Conservation (phyloP, 1,140 invertebrate genomes). For the Brachionus plicatilis region DNA sequence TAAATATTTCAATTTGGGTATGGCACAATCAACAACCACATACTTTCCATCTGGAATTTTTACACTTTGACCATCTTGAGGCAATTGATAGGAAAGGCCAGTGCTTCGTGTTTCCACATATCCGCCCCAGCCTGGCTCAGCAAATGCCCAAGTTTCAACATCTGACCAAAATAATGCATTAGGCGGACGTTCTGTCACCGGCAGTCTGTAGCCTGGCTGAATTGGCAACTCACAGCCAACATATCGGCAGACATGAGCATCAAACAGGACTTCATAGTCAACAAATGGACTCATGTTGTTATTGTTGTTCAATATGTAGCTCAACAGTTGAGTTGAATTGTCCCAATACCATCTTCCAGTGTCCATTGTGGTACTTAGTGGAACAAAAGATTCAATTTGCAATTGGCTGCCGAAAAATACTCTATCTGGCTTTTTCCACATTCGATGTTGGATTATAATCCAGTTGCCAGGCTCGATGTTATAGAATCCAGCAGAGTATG, state of each 20-base stretch:
- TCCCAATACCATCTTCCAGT: slow-evolving; percentile 18
- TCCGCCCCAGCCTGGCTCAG: slow-evolving; percentile 30
- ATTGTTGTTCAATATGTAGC: neutral
- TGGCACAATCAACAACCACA: neutral
- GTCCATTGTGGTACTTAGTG: neutral
- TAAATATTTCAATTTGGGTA: slow-evolving; percentile 33
- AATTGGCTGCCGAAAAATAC: neutral
- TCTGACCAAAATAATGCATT: slow-evolving; percentile 30
- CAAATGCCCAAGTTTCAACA: slow-evolving; percentile 24
- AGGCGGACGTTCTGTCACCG: neutral
- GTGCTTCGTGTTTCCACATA: neutral
- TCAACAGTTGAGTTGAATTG: neutral
- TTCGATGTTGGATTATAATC: slow-evolving; percentile 14
- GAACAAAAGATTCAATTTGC: neutral
- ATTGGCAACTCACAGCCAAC: slow-evolving; percentile 8
- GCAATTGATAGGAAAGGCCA: neutral
- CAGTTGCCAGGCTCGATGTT: neutral
- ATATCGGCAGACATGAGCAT: slow-evolving; percentile 11
- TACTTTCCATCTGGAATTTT: slow-evolving; percentile 23
- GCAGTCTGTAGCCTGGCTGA: neutral
- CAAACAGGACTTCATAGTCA: slow-evolving; percentile 7
- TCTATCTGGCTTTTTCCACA: slow-evolving; percentile 29
- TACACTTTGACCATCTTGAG: slow-evolving; percentile 14
- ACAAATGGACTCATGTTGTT: neutral
- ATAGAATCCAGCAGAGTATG: neutral